Conservation (phyloP, 2,888 invertebrate species). For the Eutolmus rufibarbis region DNA sequence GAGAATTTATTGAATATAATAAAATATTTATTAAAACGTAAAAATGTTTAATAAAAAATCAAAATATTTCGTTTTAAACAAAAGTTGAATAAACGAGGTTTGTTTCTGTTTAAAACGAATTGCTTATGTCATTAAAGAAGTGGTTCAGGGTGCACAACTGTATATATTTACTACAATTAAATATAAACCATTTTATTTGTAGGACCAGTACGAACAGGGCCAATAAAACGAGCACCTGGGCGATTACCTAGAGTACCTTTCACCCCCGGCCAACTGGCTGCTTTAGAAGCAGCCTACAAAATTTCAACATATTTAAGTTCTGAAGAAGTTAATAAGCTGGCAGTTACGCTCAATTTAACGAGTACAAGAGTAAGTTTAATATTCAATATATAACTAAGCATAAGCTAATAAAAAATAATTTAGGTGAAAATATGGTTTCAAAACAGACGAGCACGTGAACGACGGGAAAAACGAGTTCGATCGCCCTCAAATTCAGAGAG, state of each 20-base stretch:
- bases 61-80: no score
- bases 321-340: constrained; percentile 70
- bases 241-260: constrained; percentile 75
- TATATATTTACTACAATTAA: not conserved
- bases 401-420: constrained; percentile 47
- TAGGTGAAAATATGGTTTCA: constrained; percentile 57
- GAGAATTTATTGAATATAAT: no score
- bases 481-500: not conserved
- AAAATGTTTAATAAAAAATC: no score
- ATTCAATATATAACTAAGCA: not conserved
- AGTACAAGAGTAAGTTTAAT: constrained; percentile 68
- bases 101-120: no score
- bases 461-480: constrained; percentile 68
- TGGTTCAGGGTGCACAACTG: not conserved
- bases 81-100: no score
- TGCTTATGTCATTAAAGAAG: not conserved
- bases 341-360: constrained; percentile 68
- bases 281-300: constrained; percentile 71
- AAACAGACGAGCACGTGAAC: constrained; percentile 78
- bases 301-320: constrained; percentile 72
- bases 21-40: no score
- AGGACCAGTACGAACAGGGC: constrained; percentile 58
- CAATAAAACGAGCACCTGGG: constrained; percentile 67
- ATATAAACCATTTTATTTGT: not conserved
- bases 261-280: constrained; percentile 69